Evolutionary conservation across 2,113 vertebrate genomes (phyloP), one percentile per base, ranked within the genome.

Genomic region (Turdus rufiventris): DNA sequence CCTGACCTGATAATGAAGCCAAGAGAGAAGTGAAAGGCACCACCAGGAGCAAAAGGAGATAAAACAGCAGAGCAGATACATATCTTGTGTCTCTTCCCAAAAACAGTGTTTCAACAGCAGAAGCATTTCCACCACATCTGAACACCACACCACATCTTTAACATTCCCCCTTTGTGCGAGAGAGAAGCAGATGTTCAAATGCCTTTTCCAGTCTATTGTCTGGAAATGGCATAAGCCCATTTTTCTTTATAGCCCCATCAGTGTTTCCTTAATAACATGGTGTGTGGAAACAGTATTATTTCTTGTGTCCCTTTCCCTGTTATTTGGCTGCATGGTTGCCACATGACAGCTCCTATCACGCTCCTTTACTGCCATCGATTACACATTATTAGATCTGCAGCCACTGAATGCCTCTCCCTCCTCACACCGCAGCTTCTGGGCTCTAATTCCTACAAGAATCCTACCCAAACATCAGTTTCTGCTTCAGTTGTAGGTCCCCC

Each of bases 151-250:
- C 4, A 0, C 29, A 58, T 62, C 67, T 42, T 5, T 66, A 68
- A 61, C n/a, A 7, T 53, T 67, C 34, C 63, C 60, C 29, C 60
- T 88, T 34, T 74, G 83, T 60, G 73, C 0, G 0, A 74, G 40
- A 84, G 54, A 82, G 61, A 58, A 92, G 84, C 94, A 95, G 87
- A 94, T 91, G 77, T 72, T 82, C 77, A 78, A 75, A 96, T 43
- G 80, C 58, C 34, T 89, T 88, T 65, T 89, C 73, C 50, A 93
- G 62, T 25, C 84, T 70, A 76, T 88, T 94, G 86, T 87, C 84
- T 92, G 70, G 40, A 81, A 94, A 87, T 68, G 40, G 18, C 53
- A 81, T 1, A 5, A 81, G 80, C 62, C 70, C 43, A 38, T 89
- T 94, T 89, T 72, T 68, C 74, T 80, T 80, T 48, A 58, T 33